Evolutionary conservation across 2,888 invertebrate genomes (phyloP).

Genomic region (Tetranychus piercei): DNA sequence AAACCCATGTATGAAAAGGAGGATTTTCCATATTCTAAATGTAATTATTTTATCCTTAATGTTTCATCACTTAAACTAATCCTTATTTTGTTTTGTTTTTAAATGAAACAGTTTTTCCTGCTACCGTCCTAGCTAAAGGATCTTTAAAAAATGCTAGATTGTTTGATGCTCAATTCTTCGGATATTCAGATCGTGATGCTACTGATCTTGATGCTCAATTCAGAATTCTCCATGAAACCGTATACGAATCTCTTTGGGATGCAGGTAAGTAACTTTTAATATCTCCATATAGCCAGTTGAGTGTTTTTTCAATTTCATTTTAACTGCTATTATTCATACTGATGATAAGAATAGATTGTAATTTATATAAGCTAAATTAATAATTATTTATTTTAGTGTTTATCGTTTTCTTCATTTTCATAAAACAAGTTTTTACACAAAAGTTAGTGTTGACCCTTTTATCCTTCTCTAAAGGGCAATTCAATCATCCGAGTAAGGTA

Average conservation of each 20-base stretch:
- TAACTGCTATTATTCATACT: too few species aligned
- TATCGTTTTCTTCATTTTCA: too few species aligned
- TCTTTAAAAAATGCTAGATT: not conserved
- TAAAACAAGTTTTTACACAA: too few species aligned
- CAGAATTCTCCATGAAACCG: conserved; percentile 57
- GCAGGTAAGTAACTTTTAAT: conserved; percentile 2
- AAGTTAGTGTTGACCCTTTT: too few species aligned
- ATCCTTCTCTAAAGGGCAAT: too few species aligned
- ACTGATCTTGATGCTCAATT: conserved; percentile 79
- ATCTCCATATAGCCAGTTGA: conserved; percentile 46
- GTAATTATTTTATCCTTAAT: not conserved
- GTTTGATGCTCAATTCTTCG: conserved; percentile 72
- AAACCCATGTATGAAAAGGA: not conserved
- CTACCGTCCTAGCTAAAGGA: not conserved
- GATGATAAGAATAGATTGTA: too few species aligned
- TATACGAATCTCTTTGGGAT: conserved; percentile 6
- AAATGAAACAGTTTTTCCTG: not conserved
- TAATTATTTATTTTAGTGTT: too few species aligned
- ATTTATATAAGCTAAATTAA: too few species aligned
- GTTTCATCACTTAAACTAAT: too few species aligned
- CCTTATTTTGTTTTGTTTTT: not conserved
- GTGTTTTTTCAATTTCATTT: too few species aligned
- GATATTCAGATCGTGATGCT: conserved; percentile 72
- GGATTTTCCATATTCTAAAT: not conserved
- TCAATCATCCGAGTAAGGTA: too few species aligned